phyloP scores from a whole-genome alignment of 2,888 invertebrate genomes.

The Yponomeuta evonymella region DNA sequence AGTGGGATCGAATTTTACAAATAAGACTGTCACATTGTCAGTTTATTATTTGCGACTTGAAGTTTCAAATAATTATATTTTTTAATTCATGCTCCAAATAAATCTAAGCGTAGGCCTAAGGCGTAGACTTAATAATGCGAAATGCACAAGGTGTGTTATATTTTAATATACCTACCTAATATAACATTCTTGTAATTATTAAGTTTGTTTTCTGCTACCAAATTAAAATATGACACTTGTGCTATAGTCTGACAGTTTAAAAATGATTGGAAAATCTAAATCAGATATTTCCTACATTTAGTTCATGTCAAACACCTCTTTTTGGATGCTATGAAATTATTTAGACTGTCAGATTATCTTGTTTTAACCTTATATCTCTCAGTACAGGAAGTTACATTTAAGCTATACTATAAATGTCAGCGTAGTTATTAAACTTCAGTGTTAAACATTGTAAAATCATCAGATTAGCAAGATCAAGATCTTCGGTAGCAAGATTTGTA shows the following conservation, averaged over 20 bases:
- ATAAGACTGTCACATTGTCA: too few relatives aligned
- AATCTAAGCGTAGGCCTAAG: slow-evolving; percentile 44
- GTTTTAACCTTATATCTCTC: slow-evolving; percentile 64
- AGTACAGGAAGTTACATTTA: slow-evolving; percentile 72
- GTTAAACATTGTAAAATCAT: slow-evolving; percentile 34
- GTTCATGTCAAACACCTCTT: not conserved
- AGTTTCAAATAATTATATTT: not conserved
- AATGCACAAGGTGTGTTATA: slow-evolving; percentile 42
- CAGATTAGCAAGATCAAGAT: not conserved
- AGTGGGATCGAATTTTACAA: too few relatives aligned
- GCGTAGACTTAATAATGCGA: slow-evolving; percentile 35
- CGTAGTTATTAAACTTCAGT: slow-evolving; percentile 58
- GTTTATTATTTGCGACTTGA: too few relatives aligned
- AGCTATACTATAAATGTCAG: slow-evolving; percentile 54
- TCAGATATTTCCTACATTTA: not conserved
- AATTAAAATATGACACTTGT: slow-evolving; percentile 48
- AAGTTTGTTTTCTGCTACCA: slow-evolving; percentile 28
- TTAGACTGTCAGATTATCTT: slow-evolving; percentile 35
- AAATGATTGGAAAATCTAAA: not conserved
- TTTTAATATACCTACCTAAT: slow-evolving; percentile 34
- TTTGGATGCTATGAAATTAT: not conserved
- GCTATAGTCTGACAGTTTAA: slow-evolving; percentile 24
- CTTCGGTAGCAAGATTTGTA: not conserved
- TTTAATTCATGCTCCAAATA: slow-evolving; percentile 21
- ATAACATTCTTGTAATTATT: slow-evolving; percentile 18